phyloP scores from a whole-genome alignment of 2,888 invertebrate species.

The Troilus luridus region DNA sequence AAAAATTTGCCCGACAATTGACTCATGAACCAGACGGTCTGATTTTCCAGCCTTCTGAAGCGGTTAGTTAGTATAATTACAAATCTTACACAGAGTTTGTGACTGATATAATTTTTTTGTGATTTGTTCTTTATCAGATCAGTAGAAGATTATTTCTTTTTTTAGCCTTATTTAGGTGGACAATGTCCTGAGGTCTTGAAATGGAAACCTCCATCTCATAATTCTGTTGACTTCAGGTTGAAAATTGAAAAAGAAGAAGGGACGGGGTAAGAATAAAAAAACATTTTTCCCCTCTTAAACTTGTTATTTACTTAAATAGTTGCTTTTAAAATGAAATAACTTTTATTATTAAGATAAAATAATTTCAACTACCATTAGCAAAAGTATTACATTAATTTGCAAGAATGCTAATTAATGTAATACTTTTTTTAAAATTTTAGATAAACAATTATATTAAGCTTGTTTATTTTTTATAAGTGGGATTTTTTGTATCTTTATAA shows the following conservation, averaged over 20 bases:
- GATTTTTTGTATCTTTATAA: no score
- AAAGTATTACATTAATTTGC: no score
- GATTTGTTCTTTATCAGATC: neutral
- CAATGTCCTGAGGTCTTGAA: slow-evolving; percentile 89
- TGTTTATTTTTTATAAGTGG: no score
- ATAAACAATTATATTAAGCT: no score
- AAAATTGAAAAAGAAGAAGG: slow-evolving; percentile 83
- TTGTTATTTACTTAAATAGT: neutral
- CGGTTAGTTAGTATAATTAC: slow-evolving; percentile 75
- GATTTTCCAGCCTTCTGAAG: slow-evolving; percentile 94
- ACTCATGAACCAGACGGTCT: slow-evolving; percentile 97
- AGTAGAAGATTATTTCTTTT: slow-evolving; percentile 62
- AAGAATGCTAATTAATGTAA: neutral
- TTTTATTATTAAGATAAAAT: neutral
- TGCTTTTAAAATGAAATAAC: neutral
- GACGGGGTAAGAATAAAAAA: slow-evolving; percentile 75
- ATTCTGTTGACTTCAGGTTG: slow-evolving; percentile 96
- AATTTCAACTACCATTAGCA: no score
- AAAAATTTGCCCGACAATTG: slow-evolving; percentile 87
- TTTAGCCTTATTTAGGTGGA: slow-evolving; percentile 87
- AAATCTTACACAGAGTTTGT: neutral
- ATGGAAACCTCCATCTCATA: slow-evolving; percentile 96
- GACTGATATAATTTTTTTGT: neutral
- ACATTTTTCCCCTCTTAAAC: neutral
- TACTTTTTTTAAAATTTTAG: no score